phyloP scores from a whole-genome alignment of 1,140 invertebrate genomes.

The Asbolus verrucosus region DNA sequence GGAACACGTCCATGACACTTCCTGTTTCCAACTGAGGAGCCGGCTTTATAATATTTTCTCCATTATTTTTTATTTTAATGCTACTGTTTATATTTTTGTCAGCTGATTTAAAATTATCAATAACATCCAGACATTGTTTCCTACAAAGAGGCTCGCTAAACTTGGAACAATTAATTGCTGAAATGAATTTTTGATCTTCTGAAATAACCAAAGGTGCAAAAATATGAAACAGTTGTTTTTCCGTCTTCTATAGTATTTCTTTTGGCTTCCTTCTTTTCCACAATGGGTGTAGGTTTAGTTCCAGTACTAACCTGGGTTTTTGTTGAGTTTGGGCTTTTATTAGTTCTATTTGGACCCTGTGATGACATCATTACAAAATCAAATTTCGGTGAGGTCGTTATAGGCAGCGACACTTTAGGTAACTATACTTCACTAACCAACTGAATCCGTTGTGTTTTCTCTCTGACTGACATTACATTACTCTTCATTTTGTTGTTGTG shows the following conservation, averaged over 20 bases:
- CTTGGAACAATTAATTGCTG: constrained; percentile 68
- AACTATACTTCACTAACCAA: constrained; percentile 69
- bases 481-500: constrained; percentile 67
- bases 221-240: constrained; percentile 56
- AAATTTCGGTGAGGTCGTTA: constrained; percentile 73
- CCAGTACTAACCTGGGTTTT: constrained; percentile 49
- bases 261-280: constrained; percentile 11
- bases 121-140: constrained; percentile 43
- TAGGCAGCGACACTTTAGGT: constrained; percentile 72
- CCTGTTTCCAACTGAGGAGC: constrained; percentile 49
- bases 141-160: constrained; percentile 68
- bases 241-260: constrained; percentile 9
- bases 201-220: constrained; percentile 59
- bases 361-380: constrained; percentile 66
- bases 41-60: constrained; percentile 49
- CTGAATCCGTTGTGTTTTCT: constrained; percentile 63
- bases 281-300: background rate
- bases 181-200: constrained; percentile 57
- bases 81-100: constrained; percentile 56
- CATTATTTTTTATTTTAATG: constrained; percentile 49
- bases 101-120: constrained; percentile 33
- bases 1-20: constrained; percentile 63
- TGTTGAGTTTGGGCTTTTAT: constrained; percentile 11
- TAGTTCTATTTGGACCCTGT: constrained; percentile 37
- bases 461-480: constrained; percentile 62